Conservation (phyloP, 2,797 vertebrate genomes). For the Lemur catta region DNA sequence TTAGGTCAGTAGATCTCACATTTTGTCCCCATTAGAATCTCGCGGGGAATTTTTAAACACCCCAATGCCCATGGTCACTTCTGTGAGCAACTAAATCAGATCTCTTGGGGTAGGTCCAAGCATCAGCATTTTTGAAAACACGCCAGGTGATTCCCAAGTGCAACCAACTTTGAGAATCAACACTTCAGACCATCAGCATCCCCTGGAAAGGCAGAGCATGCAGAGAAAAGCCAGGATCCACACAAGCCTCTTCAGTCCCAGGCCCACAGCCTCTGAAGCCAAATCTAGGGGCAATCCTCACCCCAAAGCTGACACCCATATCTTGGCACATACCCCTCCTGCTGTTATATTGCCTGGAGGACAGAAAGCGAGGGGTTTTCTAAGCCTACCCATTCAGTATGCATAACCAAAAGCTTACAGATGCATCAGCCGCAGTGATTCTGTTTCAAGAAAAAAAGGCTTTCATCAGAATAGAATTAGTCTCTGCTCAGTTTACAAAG, state of each 20-base stretch:
- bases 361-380: not conserved
- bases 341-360: not conserved
- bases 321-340: not conserved
- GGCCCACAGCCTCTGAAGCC: not conserved
- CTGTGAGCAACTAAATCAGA: not conserved
- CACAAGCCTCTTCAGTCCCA: not conserved
- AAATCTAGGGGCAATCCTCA: not conserved
- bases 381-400: not conserved
- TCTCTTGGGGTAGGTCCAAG: not conserved
- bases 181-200: too few relatives aligned
- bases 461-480: constrained; percentile 22
- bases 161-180: not conserved
- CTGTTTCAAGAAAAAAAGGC: constrained; percentile 8
- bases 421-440: not conserved
- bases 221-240: not conserved
- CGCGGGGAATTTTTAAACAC: not conserved
- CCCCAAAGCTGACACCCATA: not conserved
- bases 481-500: not conserved
- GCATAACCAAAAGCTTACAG: not conserved
- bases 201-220: not conserved
- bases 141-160: not conserved
- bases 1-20: not conserved
- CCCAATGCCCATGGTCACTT: not conserved
- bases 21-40: not conserved
- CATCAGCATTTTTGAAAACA: not conserved